phyloP scores from a whole-genome alignment of 2,113 vertebrate genomes.

The crab-eating macaque (Macaca fascicularis) region T2T-MFA8v1.1 NC_088380.1:147763501-147764000 shows the following conservation, averaged over 20 bases:
- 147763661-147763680: no score
- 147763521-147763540: not conserved
- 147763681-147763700: not conserved
- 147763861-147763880: constrained; percentile 73
- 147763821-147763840: constrained; percentile 71
- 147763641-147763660: no score
- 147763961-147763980: constrained; percentile 72
- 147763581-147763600: not conserved
- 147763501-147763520: not conserved
- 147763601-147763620: not conserved
- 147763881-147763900: constrained; percentile 77
- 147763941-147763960: constrained; percentile 71
- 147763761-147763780: not conserved
- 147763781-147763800: not conserved
- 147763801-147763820: constrained; percentile 73
- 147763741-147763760: not conserved
- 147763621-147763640: not conserved
- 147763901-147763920: constrained; percentile 70
- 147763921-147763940: constrained; percentile 76
- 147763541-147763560: not conserved
- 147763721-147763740: not conserved
- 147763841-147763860: constrained; percentile 70
- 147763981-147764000: constrained; percentile 76
- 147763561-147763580: not conserved
- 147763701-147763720: not conserved